Percentiles rank a stretch among this genome's conserved stretches.
Evolutionary conservation across 2,888 invertebrate genomes (phyloP).

Genomic region (Phorcus lineatus): DNA sequence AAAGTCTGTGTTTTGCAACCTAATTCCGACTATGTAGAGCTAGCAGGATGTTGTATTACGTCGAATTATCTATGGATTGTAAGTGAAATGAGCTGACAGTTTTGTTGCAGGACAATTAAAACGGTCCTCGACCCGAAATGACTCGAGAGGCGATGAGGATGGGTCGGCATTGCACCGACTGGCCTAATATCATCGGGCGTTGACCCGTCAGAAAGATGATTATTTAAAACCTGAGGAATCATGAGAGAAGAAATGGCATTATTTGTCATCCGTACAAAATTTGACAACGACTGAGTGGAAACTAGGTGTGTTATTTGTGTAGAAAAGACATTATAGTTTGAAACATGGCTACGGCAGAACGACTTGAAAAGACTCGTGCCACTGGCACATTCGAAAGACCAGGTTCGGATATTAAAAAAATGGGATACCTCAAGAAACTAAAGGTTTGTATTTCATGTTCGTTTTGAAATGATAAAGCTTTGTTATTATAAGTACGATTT

Average conservation of each 20-base stretch:
- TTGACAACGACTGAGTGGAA: conserved; percentile 22
- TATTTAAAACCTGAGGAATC: conserved; percentile 9
- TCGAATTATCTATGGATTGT: not conserved
- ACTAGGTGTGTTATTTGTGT: not conserved
- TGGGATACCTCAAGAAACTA: conserved; percentile 64
- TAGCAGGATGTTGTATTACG: not conserved
- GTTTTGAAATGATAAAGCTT: too few species aligned
- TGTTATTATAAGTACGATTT: too few species aligned
- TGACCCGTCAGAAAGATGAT: conserved; percentile 16
- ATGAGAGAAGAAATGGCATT: not conserved
- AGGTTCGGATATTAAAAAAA: conserved; percentile 62
- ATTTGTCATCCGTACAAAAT: conserved; percentile 12
- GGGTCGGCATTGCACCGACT: conserved; percentile 5
- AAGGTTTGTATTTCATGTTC: conserved; percentile 49
- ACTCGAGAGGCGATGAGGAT: not conserved
- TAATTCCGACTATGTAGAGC: not conserved
- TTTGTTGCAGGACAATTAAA: not conserved
- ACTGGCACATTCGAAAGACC: conserved; percentile 50
- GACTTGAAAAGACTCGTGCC: not conserved
- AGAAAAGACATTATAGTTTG: not conserved
- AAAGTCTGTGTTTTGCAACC: not conserved
- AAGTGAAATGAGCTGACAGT: not conserved
- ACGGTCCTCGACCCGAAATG: not conserved
- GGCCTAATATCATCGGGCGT: not conserved
- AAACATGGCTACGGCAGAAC: conserved; percentile 5